A percentile compares a stretch with the other conserved stretches of the same genome.
These are phyloP conservation scores for Rhizoglyphus robini DNA, from an alignment of 1,140 invertebrate species.

Conservation along the genomic window DNA sequence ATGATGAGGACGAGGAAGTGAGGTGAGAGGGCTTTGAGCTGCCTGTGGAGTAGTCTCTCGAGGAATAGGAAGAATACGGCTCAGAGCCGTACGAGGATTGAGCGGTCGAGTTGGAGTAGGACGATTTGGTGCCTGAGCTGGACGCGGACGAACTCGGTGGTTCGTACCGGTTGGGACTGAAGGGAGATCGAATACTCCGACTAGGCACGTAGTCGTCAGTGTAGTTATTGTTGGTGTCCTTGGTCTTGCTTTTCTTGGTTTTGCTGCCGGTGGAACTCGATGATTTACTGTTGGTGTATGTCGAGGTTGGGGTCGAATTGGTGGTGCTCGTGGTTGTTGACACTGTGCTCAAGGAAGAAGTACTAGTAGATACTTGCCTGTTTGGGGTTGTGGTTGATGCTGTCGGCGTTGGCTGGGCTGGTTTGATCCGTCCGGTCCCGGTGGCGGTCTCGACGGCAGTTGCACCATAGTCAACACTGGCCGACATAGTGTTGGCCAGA, in stretches of 20 bases:
- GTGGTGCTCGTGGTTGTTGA: neutral
- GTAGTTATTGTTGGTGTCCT: slow-evolving; percentile 3
- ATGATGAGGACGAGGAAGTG: no score
- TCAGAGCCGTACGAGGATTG: no score
- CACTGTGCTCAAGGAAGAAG: neutral
- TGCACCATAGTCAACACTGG: neutral
- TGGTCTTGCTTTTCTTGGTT: neutral
- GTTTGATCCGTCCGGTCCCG: neutral
- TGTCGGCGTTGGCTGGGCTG: neutral
- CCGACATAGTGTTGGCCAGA: neutral
- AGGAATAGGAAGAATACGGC: no score
- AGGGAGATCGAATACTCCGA: neutral
- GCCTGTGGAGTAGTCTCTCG: no score
- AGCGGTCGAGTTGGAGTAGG: neutral
- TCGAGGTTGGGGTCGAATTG: neutral
- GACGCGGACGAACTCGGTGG: neutral
- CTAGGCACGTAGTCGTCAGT: neutral
- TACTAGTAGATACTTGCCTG: slow-evolving; percentile 13
- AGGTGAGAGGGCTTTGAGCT: no score
- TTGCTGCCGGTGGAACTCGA: no score
- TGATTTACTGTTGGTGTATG: no score
- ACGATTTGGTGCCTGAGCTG: no score
- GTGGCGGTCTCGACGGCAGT: neutral
- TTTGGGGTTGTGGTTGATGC: neutral
- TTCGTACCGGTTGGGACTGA: neutral